Evolutionary conservation across 2,888 invertebrate genomes (phyloP), one percentile per base, ranked within the genome.

Genomic region (Silvanus unidentatus): DNA sequence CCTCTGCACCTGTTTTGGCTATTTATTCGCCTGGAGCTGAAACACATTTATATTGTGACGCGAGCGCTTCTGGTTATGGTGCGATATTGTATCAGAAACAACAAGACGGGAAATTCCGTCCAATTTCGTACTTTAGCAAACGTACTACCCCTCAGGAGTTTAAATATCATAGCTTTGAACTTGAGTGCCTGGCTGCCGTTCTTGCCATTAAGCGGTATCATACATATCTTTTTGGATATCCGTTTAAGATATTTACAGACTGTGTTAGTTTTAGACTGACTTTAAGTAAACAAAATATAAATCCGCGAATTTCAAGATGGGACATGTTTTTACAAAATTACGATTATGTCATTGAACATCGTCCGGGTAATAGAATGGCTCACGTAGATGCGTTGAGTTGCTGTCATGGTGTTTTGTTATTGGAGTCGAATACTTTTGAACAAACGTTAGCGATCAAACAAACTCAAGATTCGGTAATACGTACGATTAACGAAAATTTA

Each of bases 1-100:
- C 37, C 1, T 29, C 38, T 10, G 34, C 15, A 43, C 53, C 58
- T 44, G 41, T 54, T 11, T 46, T 55, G 12, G 49, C 54, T 44
- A 49, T 59, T 36, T 60, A 53, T 48, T 42, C 44, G 12, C 60
- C 59, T 6, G 35, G 16, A 15, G 27, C 36, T 27, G 56, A 60
- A 45, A 64, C 62, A 2, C 58, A 65, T 44, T 40, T 63, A 34
- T 62, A 65, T 41, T 57, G 53, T n/a, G 65, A 64, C 51, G 64
- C 61, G 0, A 58, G 59, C 44, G 16, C 49, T 0, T 2, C 9
- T 2, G 60, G 62, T 1, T 62, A 47, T 43, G 61, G 60, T 11
- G 51, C 59, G 10, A 48, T 62, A 12, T 43, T 54, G 16, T 10
- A 47, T 9, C 53, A 53, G 39, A 50, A 47, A 40, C 49, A 52